Evolutionary conservation across 2,113 vertebrate species (phyloP).

Genomic region (Okapia johnstoni): DNA sequence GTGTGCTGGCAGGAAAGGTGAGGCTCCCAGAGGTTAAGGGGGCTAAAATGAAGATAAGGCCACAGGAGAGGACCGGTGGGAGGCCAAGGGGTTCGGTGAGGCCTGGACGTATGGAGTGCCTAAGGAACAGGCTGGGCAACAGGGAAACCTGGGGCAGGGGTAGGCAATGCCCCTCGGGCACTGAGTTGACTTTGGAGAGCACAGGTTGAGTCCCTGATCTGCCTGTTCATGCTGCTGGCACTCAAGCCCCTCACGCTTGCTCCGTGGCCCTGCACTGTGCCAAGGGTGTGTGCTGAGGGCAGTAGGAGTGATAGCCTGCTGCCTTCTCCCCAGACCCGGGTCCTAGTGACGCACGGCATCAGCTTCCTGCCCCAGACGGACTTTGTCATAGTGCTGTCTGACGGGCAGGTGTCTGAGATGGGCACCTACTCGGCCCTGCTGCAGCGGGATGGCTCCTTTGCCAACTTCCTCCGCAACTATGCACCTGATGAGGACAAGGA

Average conservation of each 20-base stretch:
- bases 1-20: constrained; percentile 90
- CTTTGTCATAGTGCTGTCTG: constrained; percentile 90
- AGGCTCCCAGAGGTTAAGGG: constrained; percentile 28
- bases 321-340: constrained; percentile 85
- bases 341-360: constrained; percentile 95
- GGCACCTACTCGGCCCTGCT: constrained; percentile 92
- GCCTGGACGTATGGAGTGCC: not conserved
- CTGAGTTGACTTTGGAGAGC: not conserved
- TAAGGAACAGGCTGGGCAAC: not conserved
- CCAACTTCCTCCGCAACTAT: constrained; percentile 95
- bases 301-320: not conserved
- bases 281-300: not conserved
- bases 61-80: not conserved
- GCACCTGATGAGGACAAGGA: constrained; percentile 82
- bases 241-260: not conserved
- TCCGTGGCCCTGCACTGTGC: not conserved
- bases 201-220: fast-evolving
- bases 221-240: not conserved
- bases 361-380: constrained; percentile 96
- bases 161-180: not conserved
- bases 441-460: constrained; percentile 89
- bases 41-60: not conserved
- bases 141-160: not conserved
- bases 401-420: constrained; percentile 91
- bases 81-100: not conserved